Evolutionary conservation across 2,113 vertebrate genomes (phyloP).

Genomic region (Crotalus viridis): DNA sequence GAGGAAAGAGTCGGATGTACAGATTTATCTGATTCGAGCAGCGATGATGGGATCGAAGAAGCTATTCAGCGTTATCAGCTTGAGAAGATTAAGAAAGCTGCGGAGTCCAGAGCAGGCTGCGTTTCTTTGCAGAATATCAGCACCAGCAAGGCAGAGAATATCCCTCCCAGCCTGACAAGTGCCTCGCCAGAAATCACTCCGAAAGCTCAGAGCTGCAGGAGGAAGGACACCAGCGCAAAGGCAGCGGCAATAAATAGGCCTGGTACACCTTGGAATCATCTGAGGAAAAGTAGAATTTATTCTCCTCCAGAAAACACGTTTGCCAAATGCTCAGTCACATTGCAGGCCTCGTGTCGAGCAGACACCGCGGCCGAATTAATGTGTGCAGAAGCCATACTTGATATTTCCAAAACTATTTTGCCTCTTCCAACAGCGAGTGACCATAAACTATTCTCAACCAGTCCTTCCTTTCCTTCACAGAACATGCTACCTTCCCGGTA

Average conservation of each 20-base stretch:
- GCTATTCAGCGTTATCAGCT: constrained; percentile 90
- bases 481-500: constrained; percentile 29
- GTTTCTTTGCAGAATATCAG: constrained; percentile 51
- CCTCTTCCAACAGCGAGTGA: constrained; percentile 70
- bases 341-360: constrained; percentile 66
- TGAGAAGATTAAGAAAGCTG: constrained; percentile 78
- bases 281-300: constrained; percentile 51
- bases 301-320: constrained; percentile 12
- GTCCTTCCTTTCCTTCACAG: constrained; percentile 46
- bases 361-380: constrained; percentile 89
- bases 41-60: constrained; percentile 91
- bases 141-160: constrained; percentile 31
- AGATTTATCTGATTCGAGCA: constrained; percentile 78
- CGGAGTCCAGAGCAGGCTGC: constrained; percentile 18
- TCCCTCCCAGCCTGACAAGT: constrained; percentile 53
- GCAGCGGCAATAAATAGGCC: constrained; percentile 10
- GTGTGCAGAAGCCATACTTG: constrained; percentile 94
- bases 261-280: constrained; percentile 23
- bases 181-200: constrained; percentile 62
- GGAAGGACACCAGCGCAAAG: constrained; percentile 59
- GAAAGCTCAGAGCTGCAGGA: constrained; percentile 62
- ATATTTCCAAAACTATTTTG: constrained; percentile 94
- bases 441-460: constrained; percentile 13
- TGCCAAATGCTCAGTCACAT: constrained; percentile 2
- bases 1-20: accelerated